Conservation (phyloP, 2,113 vertebrate species). For the Caretta caretta region DNA sequence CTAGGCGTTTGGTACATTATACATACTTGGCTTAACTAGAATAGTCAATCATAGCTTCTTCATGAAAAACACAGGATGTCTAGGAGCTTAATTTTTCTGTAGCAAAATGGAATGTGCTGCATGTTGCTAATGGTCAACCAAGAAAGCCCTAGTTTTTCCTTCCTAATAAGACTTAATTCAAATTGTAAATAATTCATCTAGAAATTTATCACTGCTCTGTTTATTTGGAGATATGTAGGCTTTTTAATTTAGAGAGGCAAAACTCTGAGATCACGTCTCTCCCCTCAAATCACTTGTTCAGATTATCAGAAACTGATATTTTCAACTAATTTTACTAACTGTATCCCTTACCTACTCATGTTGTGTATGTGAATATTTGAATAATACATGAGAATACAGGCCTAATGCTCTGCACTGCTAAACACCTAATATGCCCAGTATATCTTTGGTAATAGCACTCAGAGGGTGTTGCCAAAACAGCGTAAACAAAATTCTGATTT, state of each 20-base stretch:
- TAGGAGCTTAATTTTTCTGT: background rate
- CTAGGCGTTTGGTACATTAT: background rate
- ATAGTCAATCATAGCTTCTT: background rate
- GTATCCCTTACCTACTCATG: background rate
- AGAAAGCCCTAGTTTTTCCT: background rate
- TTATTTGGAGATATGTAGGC: background rate
- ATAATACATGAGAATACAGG: background rate
- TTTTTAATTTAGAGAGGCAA: background rate
- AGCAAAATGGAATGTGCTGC: background rate
- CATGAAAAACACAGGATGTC: background rate
- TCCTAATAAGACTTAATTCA: background rate
- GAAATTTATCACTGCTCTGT: background rate
- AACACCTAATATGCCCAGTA: background rate
- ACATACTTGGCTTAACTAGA: background rate
- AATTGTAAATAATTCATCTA: background rate
- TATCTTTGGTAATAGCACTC: background rate
- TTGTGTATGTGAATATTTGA: background rate
- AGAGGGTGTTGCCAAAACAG: background rate
- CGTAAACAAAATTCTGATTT: background rate
- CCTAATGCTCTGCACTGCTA: background rate
- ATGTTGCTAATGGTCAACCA: background rate
- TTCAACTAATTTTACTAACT: background rate
- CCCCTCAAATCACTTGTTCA: background rate
- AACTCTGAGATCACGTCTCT: background rate
- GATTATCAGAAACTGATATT: background rate